phyloP scores from a whole-genome alignment of 2,888 invertebrate species.

The Isoperla grammatica region DNA sequence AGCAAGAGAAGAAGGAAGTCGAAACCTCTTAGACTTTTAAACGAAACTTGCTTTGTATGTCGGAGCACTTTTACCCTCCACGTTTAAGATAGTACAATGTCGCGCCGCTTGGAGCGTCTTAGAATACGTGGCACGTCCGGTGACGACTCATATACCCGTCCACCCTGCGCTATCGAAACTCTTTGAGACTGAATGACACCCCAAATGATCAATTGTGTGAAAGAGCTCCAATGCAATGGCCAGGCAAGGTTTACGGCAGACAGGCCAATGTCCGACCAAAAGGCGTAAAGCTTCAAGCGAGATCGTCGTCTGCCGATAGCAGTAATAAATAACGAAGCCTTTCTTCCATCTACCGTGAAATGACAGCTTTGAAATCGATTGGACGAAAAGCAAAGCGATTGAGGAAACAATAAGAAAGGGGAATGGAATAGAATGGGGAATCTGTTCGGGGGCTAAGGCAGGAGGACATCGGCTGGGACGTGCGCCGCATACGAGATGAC shows the following conservation, averaged over 20 bases:
- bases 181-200: slow-evolving; percentile 12
- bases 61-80: too few species aligned
- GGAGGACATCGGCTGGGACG: slow-evolving; percentile 9
- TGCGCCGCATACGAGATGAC: slow-evolving; percentile 1
- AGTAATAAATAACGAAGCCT: slow-evolving; percentile 7
- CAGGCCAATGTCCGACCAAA: neutral
- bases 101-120: too few species aligned
- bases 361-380: slow-evolving; percentile 17
- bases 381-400: slow-evolving; percentile 17
- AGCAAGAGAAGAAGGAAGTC: too few species aligned
- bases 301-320: neutral
- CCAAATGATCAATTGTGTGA: slow-evolving; percentile 13
- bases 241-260: neutral
- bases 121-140: neutral
- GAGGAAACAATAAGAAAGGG: slow-evolving; percentile 16
- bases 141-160: neutral
- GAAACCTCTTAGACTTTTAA: too few species aligned
- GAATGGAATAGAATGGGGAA: slow-evolving; percentile 17
- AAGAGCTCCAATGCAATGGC: neutral
- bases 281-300: slow-evolving; percentile 2
- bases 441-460: slow-evolving; percentile 5
- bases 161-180: slow-evolving; percentile 6
- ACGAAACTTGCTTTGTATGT: too few species aligned
- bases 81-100: too few species aligned
- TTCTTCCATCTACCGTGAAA: slow-evolving; percentile 14